These are phyloP conservation scores for Synaphobranchus kaupii DNA, from an alignment of 2,797 vertebrate species.

Conservation along the genomic window DNA sequence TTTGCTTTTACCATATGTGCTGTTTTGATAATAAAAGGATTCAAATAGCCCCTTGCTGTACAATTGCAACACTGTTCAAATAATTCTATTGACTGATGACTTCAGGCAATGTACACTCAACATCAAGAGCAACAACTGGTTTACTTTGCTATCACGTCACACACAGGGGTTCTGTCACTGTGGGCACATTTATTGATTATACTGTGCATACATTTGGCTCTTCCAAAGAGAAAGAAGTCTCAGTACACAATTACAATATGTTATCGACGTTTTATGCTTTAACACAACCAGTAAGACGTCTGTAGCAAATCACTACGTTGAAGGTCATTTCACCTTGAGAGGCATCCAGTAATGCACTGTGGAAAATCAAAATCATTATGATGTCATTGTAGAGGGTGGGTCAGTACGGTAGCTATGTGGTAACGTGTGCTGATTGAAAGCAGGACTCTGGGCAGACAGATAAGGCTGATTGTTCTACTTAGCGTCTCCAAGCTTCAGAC, in stretches of 20 bases:
- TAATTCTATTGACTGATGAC: constrained; percentile 10
- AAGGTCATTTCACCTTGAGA: background rate
- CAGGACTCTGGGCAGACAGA: constrained; percentile 25
- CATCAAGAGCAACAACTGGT: background rate
- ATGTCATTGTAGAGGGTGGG: constrained; percentile 17
- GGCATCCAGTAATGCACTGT: constrained; percentile 22
- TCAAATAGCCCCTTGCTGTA: background rate
- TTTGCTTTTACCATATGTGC: background rate
- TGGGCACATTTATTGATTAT: too few relatives aligned
- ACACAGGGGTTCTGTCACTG: background rate
- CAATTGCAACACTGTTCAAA: background rate
- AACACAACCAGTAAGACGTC: background rate
- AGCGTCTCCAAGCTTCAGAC: constrained; percentile 27
- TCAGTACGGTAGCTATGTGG: constrained; percentile 12
- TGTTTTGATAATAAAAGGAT: background rate
- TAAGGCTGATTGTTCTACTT: constrained; percentile 14
- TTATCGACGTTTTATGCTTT: background rate
- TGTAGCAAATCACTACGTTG: too few relatives aligned
- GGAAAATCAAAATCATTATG: constrained; percentile 5
- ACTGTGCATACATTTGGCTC: background rate
- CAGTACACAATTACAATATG: background rate
- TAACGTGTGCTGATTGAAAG: constrained; percentile 21
- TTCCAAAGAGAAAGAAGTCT: background rate
- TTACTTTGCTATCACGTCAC: background rate
- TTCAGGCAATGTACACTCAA: background rate